Base-by-base conservation (phyloP, 2,888 invertebrate species). In the Autographa gamma region DNA sequence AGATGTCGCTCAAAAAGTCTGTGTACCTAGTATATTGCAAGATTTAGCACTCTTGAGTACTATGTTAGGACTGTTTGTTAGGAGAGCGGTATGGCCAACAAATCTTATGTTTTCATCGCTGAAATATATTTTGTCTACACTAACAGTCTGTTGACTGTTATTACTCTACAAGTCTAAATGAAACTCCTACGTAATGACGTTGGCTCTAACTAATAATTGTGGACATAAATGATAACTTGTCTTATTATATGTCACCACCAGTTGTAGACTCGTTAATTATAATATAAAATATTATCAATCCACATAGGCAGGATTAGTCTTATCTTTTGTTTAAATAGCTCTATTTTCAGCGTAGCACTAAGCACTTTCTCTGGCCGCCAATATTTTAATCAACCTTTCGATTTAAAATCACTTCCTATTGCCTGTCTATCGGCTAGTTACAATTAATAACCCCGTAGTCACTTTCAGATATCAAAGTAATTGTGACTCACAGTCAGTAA, bases 1-100 rank as follows among this genome's bases (percentile, higher is more conserved):
- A 82, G 82, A 82, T 82, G 82, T 38, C 82, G 71, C 75, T 80
- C 62, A 76, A 2, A 62, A 6, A 25, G 48, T 65, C 2, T 31
- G 52, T 58, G 71, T 74, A n/a, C n/a, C n/a, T n/a, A 64, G 43
- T 31, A 25, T 66, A 70, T 65, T 63, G 6, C 0, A 8, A 13
- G 43, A 25, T 0, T 13, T 0, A 31, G 0, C n/a, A n/a, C n/a
- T 38, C 54, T 43, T 72, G 73, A 76, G n/a, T n/a, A n/a, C n/a
- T n/a, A n/a, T n/a, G n/a, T n/a, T n/a, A 54, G 68, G 73, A 69
- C 77, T 56, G 14, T 58, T 9, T 7, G 54, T 3, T 18, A 14
- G 9, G 5, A 34, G 48, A 72, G 76, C 60, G 41, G 9, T 41
- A 41, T 13, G 41, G 14, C 7, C 43, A 16, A 43, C 43, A 16